phyloP scores from a whole-genome alignment of 2,888 invertebrate genomes.

The Drosophila barbarae region DNA sequence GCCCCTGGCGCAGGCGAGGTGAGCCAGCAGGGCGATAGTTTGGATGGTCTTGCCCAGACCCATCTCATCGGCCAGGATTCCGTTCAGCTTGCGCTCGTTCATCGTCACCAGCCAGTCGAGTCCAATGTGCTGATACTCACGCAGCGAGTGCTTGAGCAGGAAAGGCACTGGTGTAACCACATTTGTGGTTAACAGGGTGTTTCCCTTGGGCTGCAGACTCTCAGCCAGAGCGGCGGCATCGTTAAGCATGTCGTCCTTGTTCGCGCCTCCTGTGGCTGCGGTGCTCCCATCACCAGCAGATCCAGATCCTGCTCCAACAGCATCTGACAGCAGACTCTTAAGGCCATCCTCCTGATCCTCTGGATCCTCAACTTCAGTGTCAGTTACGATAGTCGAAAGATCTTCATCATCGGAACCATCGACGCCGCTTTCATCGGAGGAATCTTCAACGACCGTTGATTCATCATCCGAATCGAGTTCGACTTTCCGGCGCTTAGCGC shows the following conservation, averaged over 20 bases:
- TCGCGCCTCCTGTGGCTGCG: slow-evolving; percentile 38
- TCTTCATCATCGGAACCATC: slow-evolving; percentile 77
- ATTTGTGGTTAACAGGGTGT: slow-evolving; percentile 95
- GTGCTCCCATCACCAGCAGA: slow-evolving; percentile 29
- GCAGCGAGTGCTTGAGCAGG: slow-evolving; percentile 91
- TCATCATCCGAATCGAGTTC: slow-evolving; percentile 78
- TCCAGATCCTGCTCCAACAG: slow-evolving; percentile 74
- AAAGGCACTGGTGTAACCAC: slow-evolving; percentile 96
- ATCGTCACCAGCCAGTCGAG: slow-evolving; percentile 98
- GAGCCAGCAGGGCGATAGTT: slow-evolving; percentile 95
- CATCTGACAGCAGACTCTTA: slow-evolving; percentile 81
- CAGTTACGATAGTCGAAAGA: slow-evolving; percentile 71
- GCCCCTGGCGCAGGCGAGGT: slow-evolving; percentile 91
- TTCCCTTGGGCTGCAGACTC: slow-evolving; percentile 98
- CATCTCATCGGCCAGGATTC: slow-evolving; percentile 98
- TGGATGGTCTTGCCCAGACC: slow-evolving; percentile 98
- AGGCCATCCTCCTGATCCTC: slow-evolving; percentile 81
- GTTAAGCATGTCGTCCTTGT: slow-evolving; percentile 88
- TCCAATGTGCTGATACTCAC: slow-evolving; percentile 97
- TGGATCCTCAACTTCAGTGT: slow-evolving; percentile 62
- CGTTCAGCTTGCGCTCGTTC: slow-evolving; percentile 96
- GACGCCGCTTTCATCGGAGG: slow-evolving; percentile 58
- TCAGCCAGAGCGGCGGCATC: slow-evolving; percentile 96
- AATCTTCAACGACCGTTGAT: slow-evolving; percentile 64
- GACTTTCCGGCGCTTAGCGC: slow-evolving; percentile 57